These are phyloP conservation scores for Laticauda colubrina DNA, from an alignment of 2,113 vertebrate species.

Conservation along the genomic window DNA sequence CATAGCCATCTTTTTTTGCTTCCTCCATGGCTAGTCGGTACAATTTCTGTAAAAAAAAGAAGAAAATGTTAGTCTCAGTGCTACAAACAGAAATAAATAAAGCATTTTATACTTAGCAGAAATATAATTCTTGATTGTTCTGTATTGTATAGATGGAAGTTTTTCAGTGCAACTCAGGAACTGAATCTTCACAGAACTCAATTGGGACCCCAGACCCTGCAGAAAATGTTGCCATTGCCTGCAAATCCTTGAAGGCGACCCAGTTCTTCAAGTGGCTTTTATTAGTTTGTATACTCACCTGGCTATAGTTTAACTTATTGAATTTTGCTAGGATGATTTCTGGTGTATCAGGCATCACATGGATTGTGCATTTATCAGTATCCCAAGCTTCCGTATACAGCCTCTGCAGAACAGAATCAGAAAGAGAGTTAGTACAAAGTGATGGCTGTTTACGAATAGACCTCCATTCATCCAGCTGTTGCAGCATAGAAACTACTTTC, in stretches of 20 bases:
- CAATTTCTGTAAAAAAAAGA: constrained; percentile 58
- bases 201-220: background rate
- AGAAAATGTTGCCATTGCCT: background rate
- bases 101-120: background rate
- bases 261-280: background rate
- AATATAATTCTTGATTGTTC: background rate
- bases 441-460: background rate
- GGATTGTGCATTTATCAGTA: constrained; percentile 69
- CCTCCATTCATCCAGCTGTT: background rate
- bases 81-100: background rate
- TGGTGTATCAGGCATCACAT: constrained; percentile 72
- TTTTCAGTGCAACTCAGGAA: background rate
- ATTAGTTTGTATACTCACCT: constrained; percentile 45
- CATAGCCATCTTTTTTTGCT: constrained; percentile 75
- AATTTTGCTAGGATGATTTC: constrained; percentile 68
- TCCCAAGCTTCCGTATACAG: constrained; percentile 71
- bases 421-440: background rate
- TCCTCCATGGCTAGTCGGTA: constrained; percentile 76
- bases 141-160: background rate
- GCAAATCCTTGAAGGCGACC: background rate
- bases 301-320: constrained; percentile 68
- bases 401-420: constrained; percentile 43
- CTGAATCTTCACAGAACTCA: background rate
- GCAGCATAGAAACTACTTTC: background rate
- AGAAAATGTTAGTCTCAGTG: background rate